A percentile compares a stretch with the other conserved stretches of the same genome.
phyloP scores from a whole-genome alignment of 2,113 vertebrate genomes.

The Pituophis catenifer region DNA sequence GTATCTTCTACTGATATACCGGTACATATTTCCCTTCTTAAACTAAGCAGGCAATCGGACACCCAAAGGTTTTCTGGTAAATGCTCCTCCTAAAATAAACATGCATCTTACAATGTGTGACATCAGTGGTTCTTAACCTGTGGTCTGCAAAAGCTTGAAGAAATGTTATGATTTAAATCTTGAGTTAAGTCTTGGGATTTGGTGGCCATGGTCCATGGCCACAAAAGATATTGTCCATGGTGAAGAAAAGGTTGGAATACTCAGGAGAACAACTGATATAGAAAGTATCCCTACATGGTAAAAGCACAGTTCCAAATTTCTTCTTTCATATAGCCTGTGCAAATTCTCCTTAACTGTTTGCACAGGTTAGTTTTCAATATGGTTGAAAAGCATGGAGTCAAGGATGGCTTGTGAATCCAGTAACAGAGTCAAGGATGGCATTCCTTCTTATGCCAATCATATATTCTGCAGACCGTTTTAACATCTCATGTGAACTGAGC shows the following conservation, averaged over 20 bases:
- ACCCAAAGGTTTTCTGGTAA: not conserved
- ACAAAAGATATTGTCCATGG: not conserved
- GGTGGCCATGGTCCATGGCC: not conserved
- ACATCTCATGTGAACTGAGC: conserved; percentile 3
- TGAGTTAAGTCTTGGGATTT: not conserved
- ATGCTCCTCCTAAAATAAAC: not conserved
- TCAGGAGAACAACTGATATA: not conserved
- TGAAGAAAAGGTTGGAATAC: not conserved
- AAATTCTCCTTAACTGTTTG: not conserved
- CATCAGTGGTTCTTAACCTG: not conserved
- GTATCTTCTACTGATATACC: not conserved
- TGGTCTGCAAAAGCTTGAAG: not conserved
- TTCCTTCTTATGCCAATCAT: not conserved
- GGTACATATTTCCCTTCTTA: not conserved
- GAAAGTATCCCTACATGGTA: not conserved
- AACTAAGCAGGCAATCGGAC: not conserved
- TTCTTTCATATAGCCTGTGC: not conserved
- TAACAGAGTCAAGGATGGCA: not conserved
- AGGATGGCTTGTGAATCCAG: not conserved
- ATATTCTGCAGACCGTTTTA: not conserved
- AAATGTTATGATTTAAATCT: not conserved
- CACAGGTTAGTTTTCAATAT: not conserved
- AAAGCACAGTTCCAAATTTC: conserved; percentile 28
- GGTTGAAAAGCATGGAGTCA: not conserved
- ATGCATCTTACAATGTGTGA: not conserved